Evolutionary conservation across 2,888 invertebrate genomes (phyloP).

Genomic region (Leucophora obtusa): DNA sequence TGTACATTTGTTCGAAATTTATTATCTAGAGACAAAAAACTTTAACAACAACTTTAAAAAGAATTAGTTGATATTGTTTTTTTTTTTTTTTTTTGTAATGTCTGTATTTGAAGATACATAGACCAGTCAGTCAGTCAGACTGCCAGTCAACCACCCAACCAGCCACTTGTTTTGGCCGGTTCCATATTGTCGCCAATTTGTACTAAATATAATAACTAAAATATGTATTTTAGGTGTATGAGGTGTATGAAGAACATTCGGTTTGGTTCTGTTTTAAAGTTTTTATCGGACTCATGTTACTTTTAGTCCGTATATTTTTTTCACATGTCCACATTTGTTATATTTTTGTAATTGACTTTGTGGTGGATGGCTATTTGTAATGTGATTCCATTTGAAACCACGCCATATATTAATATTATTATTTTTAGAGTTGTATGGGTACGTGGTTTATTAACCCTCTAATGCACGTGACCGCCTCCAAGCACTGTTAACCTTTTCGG

Average conservation of each 20-base stretch:
- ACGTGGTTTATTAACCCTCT: constrained; percentile 2
- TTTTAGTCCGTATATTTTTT: constrained; percentile 14
- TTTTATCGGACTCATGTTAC: constrained; percentile 23
- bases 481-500: too few species aligned
- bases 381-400: constrained; percentile 52
- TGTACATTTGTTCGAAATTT: neutral
- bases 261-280: neutral
- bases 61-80: neutral
- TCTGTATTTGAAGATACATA: neutral
- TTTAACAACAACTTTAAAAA: neutral
- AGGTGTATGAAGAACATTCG: neutral
- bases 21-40: neutral
- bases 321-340: constrained; percentile 28
- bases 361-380: constrained; percentile 47
- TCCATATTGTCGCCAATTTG: constrained; percentile 52
- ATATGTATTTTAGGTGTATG: constrained; percentile 21
- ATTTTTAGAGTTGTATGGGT: constrained; percentile 12
- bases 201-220: constrained; percentile 24
- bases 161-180: constrained; percentile 32
- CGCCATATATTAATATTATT: constrained; percentile 22
- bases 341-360: constrained; percentile 60
- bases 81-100: neutral
- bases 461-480: too few species aligned
- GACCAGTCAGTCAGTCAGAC: neutral
- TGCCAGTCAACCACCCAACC: neutral